Evolutionary conservation across 2,113 vertebrate species (phyloP), one percentile per base, ranked within the genome.

Genomic region (Bubalus kerabau): DNA sequence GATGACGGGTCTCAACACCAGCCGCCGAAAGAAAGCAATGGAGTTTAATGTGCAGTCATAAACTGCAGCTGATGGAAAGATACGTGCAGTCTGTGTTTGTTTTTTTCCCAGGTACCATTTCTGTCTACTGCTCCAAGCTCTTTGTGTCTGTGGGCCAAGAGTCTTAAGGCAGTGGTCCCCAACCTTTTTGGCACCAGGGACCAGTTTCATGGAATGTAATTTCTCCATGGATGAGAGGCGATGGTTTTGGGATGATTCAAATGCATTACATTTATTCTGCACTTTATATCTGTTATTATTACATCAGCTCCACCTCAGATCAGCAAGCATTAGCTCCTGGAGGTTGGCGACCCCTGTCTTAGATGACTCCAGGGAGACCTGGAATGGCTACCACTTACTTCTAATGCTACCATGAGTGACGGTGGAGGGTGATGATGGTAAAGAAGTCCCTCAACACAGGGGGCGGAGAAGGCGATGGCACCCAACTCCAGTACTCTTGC

Each of bases 31-130:
- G 97, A 90, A 98, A 98, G 97, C 93, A 94, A 95, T 92, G 93
- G 93, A 96, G 95, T 98, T 98, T 97, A 97, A 97, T 97, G 98
- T 96, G 89, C 54, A 32, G 86, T 97, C 97, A 93, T 98, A 97
- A 98, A 97, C 94, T 71, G 89, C 30, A 95, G 89, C 71, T 91
- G 94, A 98, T 96, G 89, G 86, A 97, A 95, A 97, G 91, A 91
- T 67, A 91, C 19, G 93, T 60, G 57, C 54, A 67, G 81, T 48
- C n/a, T 93, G 94, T 3, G 4, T 43, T 81, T 86, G 60, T 85
- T 60, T 90, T 81, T 90, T 54, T 17, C 91, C 50, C 7, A 26
- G 74, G 43, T 67, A 54, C 46, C 26, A 32, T 93, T 81, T 95
- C 94, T 87, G 50, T 32, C 60, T 88, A 13, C 40, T 64, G 54